Percentiles rank a stretch among this genome's conserved stretches.
phyloP scores from a whole-genome alignment of 1,140 invertebrate species.

The Drosophila teissieri region DNA sequence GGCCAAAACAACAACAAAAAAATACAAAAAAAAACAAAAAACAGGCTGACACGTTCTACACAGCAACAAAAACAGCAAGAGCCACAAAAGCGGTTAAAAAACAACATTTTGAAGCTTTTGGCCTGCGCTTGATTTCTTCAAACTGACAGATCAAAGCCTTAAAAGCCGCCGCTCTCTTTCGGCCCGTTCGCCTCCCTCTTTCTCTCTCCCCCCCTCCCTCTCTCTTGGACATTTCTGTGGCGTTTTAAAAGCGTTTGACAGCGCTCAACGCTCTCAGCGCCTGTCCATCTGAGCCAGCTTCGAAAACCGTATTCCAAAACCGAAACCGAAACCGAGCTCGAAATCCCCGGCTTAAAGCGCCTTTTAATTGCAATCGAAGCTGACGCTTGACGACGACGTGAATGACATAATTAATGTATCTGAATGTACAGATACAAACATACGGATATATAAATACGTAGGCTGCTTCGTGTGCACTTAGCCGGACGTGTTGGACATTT shows the following conservation, averaged over 20 bases:
- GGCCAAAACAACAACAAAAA: conserved; percentile 44
- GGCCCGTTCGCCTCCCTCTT: conserved; percentile 16
- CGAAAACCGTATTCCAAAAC: neutral
- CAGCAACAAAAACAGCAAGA: conserved; percentile 47
- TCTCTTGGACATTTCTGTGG: conserved; percentile 68
- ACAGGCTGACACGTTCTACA: conserved; percentile 77
- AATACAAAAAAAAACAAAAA: conserved; percentile 48
- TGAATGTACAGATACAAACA: neutral
- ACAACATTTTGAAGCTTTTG: conserved; percentile 77
- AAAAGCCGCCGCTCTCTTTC: conserved; percentile 54
- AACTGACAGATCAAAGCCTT: conserved; percentile 81
- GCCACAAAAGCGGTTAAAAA: conserved; percentile 34
- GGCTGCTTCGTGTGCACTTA: conserved; percentile 67
- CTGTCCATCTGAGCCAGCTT: conserved; percentile 34
- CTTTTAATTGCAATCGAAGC: conserved; percentile 79
- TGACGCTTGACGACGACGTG: conserved; percentile 67
- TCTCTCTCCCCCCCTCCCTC: too few relatives aligned
- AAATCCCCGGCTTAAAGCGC: conserved; percentile 61
- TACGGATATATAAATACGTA: conserved; percentile 43
- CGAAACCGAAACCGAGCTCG: neutral
- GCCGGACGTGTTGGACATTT: conserved; percentile 75
- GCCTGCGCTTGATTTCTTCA: conserved; percentile 82
- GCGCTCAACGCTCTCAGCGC: conserved; percentile 64
- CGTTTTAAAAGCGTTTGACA: conserved; percentile 84
- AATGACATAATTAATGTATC: conserved; percentile 83